Base-by-base conservation (phyloP, 2,113 vertebrate species). In the Triplophysa tibetana region DNA sequence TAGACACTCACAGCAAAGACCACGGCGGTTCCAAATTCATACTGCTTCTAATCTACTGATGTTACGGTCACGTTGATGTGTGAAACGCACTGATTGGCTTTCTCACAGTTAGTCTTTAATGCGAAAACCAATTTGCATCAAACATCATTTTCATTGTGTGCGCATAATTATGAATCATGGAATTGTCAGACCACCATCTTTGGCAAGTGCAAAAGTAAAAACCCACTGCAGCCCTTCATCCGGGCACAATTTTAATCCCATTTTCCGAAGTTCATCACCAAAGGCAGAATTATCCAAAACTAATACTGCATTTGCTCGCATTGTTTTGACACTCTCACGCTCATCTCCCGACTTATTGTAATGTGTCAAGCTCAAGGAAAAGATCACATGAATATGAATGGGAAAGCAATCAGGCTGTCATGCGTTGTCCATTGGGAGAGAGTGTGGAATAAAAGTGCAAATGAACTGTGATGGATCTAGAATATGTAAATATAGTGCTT, bases 381-480 rank as follows among this genome's bases (percentile, higher is more conserved):
- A 77, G 68, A 83, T 75, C 74, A 63, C 67, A 85, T 83, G 74
- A 87, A 85, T 85, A 85, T 85, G 80, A 81, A 84, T 82, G 56
- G 68, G 41, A 74, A 80, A 66, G 63, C 64, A 81, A 80, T 85
- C 81, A 81, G 58, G 66, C 83, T 74, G 75, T 81, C 79, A 70
- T 61, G 56, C 70, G 33, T 64, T 82, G 79, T 82, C 81, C 83
- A 83, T 62, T 38, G 62, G 62, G 81, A 79, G 56, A 56, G 1
- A 83, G 29, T 70, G 58, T 54, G 60, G 56, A 70, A 83, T 69
- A 87, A 83, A 60, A 56, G 52, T 70, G 58, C 69, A 82, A 83
- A 85, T 83, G 83, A 79, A 86, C 68, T 81, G 60, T 83, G 70
- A 84, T 67, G 58, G 83, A 75, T 84, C 66, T 77, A 62, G 79